Conservation (phyloP, 2,797 vertebrate genomes). For the Acanthurus lineatus region DNA sequence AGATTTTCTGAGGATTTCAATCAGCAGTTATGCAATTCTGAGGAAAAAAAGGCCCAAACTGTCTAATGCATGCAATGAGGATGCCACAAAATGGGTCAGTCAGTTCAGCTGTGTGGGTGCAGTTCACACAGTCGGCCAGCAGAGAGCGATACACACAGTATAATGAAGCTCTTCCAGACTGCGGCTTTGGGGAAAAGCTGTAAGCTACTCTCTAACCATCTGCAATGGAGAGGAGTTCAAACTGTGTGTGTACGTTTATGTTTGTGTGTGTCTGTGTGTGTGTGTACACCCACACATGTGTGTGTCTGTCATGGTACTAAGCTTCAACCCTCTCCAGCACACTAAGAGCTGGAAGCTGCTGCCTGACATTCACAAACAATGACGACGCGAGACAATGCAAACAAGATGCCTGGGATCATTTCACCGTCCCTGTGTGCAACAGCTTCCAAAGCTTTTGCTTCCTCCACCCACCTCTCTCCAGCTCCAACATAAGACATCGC, state of each 20-base stretch:
- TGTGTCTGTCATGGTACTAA: slow-evolving; percentile 53
- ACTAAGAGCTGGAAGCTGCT: slow-evolving; percentile 69
- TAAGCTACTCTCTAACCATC: slow-evolving; percentile 47
- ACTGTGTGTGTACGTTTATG: slow-evolving; percentile 16
- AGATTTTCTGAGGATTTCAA: neutral
- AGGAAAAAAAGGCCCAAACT: neutral
- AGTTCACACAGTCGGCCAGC: slow-evolving; percentile 60
- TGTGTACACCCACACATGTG: slow-evolving; percentile 17
- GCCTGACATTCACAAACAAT: slow-evolving; percentile 79
- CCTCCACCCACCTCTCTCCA: slow-evolving; percentile 55
- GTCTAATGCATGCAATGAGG: neutral
- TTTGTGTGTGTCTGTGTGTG: slow-evolving; percentile 18
- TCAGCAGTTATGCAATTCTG: neutral
- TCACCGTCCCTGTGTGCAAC: slow-evolving; percentile 67
- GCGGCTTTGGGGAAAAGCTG: slow-evolving; percentile 52
- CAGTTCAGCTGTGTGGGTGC: slow-evolving; percentile 15
- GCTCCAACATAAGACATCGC: slow-evolving; percentile 63
- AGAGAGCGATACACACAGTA: slow-evolving; percentile 76
- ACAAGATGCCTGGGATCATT: slow-evolving; percentile 79
- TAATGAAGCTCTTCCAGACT: slow-evolving; percentile 53
- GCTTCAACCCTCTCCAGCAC: slow-evolving; percentile 70
- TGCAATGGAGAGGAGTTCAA: slow-evolving; percentile 57
- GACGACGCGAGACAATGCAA: slow-evolving; percentile 76
- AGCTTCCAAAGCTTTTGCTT: slow-evolving; percentile 63
- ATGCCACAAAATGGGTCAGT: slow-evolving; percentile 20